Evolutionary conservation across 2,888 invertebrate genomes (phyloP), one percentile per base, ranked within the genome.

Genomic region (Stegophylla sp.): DNA sequence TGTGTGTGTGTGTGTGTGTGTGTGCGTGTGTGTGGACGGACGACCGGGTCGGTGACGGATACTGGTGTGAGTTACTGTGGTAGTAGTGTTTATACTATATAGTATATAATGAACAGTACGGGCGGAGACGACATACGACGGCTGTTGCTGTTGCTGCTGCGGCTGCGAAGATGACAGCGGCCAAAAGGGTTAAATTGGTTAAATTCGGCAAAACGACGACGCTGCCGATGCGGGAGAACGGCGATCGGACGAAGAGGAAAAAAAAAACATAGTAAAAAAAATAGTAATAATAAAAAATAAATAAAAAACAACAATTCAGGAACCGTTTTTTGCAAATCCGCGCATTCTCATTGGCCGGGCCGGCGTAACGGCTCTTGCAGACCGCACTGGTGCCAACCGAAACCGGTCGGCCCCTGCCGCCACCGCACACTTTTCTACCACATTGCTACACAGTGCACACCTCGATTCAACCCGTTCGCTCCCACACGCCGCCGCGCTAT

Each of bases 301-400:
- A 26, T 51, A 77, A 59, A 75, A 71, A 69, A 79, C 41, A 48
- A 79, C 71, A 61, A 79, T 41, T 71, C 79, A 61, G 71, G 79
- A 79, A 79, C 79, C 79, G 79, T 79, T 79, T 79, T 79, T 79
- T 61, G 79, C 71, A 41, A 79, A 71, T 71, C 23, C 48, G 26
- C 51, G 48, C 61, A 34, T 61, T 71, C 61, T 41, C 71, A 79
- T 79, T 79, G 79, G 79, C n/a, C 61, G 61, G 61, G 43, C 61
- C 79, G 71, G 59, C 63, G 79, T 79, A 71, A 79, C 79, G 79
- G 79, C 69, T 79, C 79, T 79, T 63, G 79, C 79, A 79, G 26
- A 41, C 41, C 45, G 23, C 79, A 79, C 9, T 79, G 79, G 48
- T 79, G 26, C 79, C 79, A 79, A 79, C 79, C 69, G 61, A 79